Evolutionary conservation across 2,113 vertebrate genomes (phyloP), one percentile per base, ranked within the genome.

Genomic region (Tragelaphus buxtoni): DNA sequence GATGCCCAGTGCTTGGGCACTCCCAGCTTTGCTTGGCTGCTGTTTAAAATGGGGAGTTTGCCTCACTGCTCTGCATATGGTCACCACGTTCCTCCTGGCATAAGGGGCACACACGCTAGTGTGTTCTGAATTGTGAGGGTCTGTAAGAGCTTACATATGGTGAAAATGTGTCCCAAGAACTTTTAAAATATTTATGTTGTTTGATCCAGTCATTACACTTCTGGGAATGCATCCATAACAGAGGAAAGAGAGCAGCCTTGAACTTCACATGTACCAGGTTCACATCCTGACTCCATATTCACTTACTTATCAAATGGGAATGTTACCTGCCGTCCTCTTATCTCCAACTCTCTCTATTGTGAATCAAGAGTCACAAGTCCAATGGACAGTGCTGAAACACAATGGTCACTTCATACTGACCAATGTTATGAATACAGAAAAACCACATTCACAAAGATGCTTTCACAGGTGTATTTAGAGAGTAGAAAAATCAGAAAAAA

Each of bases 1-100:
- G 49, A 47, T 4, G 1, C 3, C 79, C 12, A 30, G 18, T 24
- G 14, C 55, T 55, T 22, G 26, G 51, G 4, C 0, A 0, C 9
- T 11, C 42, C 26, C 3, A 7, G 32, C 16, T 63, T 26, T 45
- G 12, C 9, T 11, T 61, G 76, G 28, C 20, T 6, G n/a, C 60
- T 9, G 1, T 51, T 63, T 39, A 45, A 39, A 17, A 6, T 7
- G 42, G 32, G 2, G 35, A 83, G 42, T 26, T 51, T 8, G 6
- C 17, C 39, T 74, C 39, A 74, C n/a, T 30, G 24, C 35, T 45
- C 39, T 51, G 13, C 14, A 28, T 16, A 39, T 2, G 6, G 7
- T 26, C 30, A 6, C n/a, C 2, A 4, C 32, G 1, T 47, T 42
- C 42, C 16, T 39, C 28, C 56, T 30, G 22, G 30, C 26, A 12